Base-by-base conservation (phyloP, 2,113 vertebrate species). In the Riparia riparia region DNA sequence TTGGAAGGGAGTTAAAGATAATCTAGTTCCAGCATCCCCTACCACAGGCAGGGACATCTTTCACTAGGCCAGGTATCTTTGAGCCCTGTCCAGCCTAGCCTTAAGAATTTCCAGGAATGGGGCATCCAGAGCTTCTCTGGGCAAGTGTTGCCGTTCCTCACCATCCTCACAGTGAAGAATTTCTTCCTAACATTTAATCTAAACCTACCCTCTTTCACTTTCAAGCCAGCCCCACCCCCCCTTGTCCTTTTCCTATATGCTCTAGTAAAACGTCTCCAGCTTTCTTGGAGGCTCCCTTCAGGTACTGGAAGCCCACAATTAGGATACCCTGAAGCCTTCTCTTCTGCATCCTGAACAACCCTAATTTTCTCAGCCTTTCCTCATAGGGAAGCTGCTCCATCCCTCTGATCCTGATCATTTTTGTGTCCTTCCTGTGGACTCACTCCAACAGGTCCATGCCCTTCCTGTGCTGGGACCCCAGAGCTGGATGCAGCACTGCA, bases 371-470 rank as follows among this genome's bases (percentile, higher is more conserved):
- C n/a, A 45, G 39, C 22, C 22, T 45, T 53, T 37, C 9, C 28
- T 53, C 22, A 7, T 10, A 2, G 64, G 12, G 53, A 17, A 28
- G 47, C 1, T n/a, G 9, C 6, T 74, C 34, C 42, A 56, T 56
- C 12, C 22, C 45, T 37, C 37, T 37, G 37, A n/a, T n/a, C 53
- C 39, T 77, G 2, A 21, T 44, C 32, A 44, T 45, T 1, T 1
- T 60, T 17, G 4, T 44, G 17, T 0, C 29, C 7, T 3, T 77
- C 32, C 20, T 3, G 9, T 60, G 53, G 20, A 21, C 10, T 41
- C 6, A 0, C 2, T 58, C 44, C 44, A 7, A 0, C 26, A 8
- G 20, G 0, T 66, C 10, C 34, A 6, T 45, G 45, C 60, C 28
- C 19, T n/a, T 20, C 16, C 22, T 53, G 10, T 53, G 45, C 39